These are phyloP conservation scores for Polyodon spathula DNA, from an alignment of 2,113 vertebrate species.

Conservation along the genomic window DNA sequence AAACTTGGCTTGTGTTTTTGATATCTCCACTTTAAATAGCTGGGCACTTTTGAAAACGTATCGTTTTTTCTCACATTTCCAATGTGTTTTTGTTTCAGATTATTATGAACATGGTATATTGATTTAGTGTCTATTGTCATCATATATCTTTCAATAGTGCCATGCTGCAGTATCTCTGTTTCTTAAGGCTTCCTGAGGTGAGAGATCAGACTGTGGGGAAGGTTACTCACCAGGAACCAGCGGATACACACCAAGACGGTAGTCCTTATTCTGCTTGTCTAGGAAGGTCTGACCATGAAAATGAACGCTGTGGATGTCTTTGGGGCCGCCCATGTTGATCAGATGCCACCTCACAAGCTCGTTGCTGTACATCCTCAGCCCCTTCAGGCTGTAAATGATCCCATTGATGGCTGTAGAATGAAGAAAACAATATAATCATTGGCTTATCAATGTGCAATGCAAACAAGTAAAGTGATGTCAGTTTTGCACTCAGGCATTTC, in stretches of 20 bases:
- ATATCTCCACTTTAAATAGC: too few species aligned
- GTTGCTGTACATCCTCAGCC: constrained; percentile 78
- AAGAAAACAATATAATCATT: background rate
- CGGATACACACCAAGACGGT: constrained; percentile 69
- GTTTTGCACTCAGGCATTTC: background rate
- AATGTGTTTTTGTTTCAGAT: too few species aligned
- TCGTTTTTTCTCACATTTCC: too few species aligned
- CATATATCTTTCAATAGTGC: too few species aligned
- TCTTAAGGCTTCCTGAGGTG: background rate
- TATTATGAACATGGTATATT: too few species aligned
- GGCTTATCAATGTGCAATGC: too few species aligned
- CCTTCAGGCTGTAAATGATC: constrained; percentile 71
- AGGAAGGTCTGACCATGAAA: constrained; percentile 88
- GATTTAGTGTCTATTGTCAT: too few species aligned
- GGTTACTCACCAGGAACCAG: constrained; percentile 72
- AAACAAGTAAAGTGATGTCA: background rate
- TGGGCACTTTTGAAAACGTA: too few species aligned
- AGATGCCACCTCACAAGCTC: constrained; percentile 75
- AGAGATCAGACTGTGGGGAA: constrained; percentile 1
- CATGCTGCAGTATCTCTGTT: too few species aligned
- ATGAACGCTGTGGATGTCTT: constrained; percentile 77
- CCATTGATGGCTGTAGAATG: constrained; percentile 85
- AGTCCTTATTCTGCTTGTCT: constrained; percentile 58
- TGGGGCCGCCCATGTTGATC: constrained; percentile 78
- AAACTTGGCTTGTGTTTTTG: too few species aligned